Evolutionary conservation across 2,888 invertebrate species (phyloP).

Genomic region (Drosophila demipolita): DNA sequence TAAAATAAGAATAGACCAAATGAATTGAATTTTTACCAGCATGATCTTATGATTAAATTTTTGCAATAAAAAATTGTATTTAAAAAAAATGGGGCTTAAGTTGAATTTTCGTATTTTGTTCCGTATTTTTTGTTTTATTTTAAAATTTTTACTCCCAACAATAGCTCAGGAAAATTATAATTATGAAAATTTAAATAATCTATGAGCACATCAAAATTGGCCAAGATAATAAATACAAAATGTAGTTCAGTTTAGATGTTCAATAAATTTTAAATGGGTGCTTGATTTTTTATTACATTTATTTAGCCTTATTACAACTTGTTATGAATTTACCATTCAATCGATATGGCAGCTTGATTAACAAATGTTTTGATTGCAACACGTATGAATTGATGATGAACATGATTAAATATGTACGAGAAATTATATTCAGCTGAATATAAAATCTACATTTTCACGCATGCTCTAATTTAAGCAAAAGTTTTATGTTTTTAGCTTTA

Average conservation of each 20-base stretch:
- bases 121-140: conserved; percentile 31
- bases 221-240: conserved; percentile 14
- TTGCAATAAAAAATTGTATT: conserved; percentile 59
- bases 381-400: background rate
- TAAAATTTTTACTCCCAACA: conserved; percentile 10
- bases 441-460: too few relatives aligned
- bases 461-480: background rate
- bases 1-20: conserved; percentile 1
- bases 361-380: background rate
- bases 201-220: conserved; percentile 16
- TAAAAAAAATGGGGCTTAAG: conserved; percentile 23
- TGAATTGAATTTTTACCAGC: conserved; percentile 38
- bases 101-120: conserved; percentile 39
- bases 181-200: conserved; percentile 56
- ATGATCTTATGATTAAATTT: conserved; percentile 7
- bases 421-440: background rate
- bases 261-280: conserved; percentile 60
- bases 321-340: background rate
- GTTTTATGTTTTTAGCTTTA: background rate
- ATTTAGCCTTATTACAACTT: background rate
- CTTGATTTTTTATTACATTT: background rate
- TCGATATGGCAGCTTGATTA: background rate
- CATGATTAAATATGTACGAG: background rate
- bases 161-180: conserved; percentile 12
- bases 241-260: conserved; percentile 25